Conservation (phyloP, 2,888 invertebrate species). For the Physocephala rufipes region DNA sequence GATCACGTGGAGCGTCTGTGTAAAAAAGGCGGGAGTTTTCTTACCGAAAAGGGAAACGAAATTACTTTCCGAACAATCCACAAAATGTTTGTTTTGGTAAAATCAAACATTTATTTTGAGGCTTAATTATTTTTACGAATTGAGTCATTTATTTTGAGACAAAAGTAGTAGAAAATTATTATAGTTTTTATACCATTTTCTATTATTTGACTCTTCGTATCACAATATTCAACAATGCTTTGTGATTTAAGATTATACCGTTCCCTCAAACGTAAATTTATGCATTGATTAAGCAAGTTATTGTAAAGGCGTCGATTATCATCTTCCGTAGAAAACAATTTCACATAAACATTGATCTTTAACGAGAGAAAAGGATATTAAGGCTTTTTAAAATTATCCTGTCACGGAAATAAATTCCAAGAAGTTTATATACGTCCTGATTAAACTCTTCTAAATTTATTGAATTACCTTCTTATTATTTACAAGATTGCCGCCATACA, state of each 20-base stretch:
- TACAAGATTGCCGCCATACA: conserved; percentile 51
- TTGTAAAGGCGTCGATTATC: conserved; percentile 53
- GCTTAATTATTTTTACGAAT: too few relatives aligned
- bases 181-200: conserved; percentile 49
- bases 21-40: too few relatives aligned
- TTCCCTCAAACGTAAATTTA: conserved; percentile 53
- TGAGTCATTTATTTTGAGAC: too few relatives aligned
- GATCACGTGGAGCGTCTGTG: too few relatives aligned
- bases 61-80: too few relatives aligned
- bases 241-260: conserved; percentile 51
- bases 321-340: conserved; percentile 53
- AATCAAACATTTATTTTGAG: too few relatives aligned
- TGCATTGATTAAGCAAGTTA: conserved; percentile 53
- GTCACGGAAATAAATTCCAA: too few relatives aligned
- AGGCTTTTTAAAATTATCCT: not conserved
- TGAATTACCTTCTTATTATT: conserved; percentile 56
- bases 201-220: conserved; percentile 46
- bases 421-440: conserved; percentile 19
- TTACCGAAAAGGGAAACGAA: too few relatives aligned
- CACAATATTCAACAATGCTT: conserved; percentile 58
- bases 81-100: too few relatives aligned
- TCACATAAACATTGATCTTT: conserved; percentile 50
- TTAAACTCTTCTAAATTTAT: not conserved
- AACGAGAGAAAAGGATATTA: conserved; percentile 10
- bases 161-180: too few relatives aligned